Percentiles rank a stretch among this genome's conserved stretches.
These are phyloP conservation scores for Portunus trituberculatus DNA, from an alignment of 1,140 invertebrate genomes.

Conservation along the genomic window DNA sequence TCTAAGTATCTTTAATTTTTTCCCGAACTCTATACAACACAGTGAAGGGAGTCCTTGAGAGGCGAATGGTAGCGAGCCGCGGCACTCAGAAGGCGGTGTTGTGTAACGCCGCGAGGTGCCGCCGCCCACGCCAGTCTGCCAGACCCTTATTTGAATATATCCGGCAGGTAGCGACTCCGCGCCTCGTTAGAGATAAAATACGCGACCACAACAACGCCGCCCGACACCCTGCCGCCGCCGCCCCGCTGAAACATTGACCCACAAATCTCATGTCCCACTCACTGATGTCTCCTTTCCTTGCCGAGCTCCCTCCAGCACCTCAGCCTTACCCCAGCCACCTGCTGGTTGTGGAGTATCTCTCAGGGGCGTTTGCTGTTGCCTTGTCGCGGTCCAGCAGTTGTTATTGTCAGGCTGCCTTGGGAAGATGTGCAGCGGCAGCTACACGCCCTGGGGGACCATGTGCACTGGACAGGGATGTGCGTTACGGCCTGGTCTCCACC, in stretches of 20 bases:
- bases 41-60: neutral
- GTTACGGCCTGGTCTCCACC: neutral
- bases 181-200: constrained; percentile 14
- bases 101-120: neutral
- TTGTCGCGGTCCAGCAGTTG: neutral
- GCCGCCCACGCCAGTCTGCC: neutral
- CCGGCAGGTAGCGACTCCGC: neutral
- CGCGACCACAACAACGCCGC: neutral
- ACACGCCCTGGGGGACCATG: neutral
- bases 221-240: neutral
- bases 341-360: neutral
- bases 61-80: neutral
- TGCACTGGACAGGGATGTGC: neutral
- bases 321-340: neutral
- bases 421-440: neutral
- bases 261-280: neutral
- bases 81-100: neutral
- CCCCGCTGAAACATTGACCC: constrained; percentile 7
- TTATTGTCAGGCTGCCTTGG: neutral
- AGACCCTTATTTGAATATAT: constrained; percentile 8
- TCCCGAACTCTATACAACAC: neutral
- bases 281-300: neutral
- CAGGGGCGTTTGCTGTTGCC: neutral
- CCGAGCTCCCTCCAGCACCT: neutral
- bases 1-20: neutral